phyloP scores from a whole-genome alignment of 2,888 invertebrate genomes.

The Limnephilus rhombicus region DNA sequence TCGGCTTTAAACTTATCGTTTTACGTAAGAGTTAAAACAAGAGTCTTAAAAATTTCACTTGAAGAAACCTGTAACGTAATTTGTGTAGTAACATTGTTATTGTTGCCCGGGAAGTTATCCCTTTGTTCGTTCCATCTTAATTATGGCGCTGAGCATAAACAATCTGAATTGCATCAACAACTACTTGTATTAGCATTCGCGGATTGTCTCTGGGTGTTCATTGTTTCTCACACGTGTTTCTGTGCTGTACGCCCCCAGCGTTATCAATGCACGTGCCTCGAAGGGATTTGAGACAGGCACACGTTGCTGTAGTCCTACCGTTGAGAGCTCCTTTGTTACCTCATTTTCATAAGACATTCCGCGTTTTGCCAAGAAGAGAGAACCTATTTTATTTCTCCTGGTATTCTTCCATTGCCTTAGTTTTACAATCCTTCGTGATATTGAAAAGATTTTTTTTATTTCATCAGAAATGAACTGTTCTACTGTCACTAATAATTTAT shows the following conservation, averaged over 20 bases:
- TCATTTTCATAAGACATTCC: too few species aligned
- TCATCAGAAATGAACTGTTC: too few species aligned
- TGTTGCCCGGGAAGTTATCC: background rate
- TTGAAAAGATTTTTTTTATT: too few species aligned
- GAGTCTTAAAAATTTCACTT: background rate
- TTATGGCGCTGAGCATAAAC: background rate
- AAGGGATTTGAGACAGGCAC: background rate
- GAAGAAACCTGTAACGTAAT: background rate
- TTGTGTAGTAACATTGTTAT: background rate
- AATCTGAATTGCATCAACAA: background rate
- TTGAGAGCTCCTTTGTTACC: background rate
- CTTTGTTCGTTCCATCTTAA: background rate
- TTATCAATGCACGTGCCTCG: too few species aligned
- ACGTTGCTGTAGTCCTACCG: background rate
- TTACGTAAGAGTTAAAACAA: background rate
- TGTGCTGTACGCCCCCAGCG: background rate
- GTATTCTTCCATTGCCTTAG: too few species aligned
- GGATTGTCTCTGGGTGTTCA: background rate
- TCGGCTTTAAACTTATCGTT: background rate
- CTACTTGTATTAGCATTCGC: background rate
- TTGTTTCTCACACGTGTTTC: background rate
- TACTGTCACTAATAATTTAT: too few species aligned
- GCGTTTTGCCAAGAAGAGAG: too few species aligned
- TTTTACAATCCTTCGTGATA: too few species aligned
- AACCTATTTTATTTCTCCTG: too few species aligned